Conservation (phyloP, 2,888 invertebrate species). For the Cataglyphis altisquamis region DNA sequence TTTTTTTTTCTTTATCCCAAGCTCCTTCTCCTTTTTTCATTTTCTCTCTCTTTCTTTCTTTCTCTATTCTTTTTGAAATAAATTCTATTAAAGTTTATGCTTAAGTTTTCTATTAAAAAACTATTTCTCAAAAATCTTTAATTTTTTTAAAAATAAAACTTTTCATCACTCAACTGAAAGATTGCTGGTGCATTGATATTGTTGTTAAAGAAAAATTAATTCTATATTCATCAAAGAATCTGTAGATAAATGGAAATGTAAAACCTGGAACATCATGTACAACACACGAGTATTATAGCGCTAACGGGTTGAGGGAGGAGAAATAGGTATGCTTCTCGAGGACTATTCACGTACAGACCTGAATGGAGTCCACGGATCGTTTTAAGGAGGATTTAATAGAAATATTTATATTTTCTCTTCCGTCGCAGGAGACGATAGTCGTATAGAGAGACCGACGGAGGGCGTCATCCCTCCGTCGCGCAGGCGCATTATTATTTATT, state of each 20-base stretch:
- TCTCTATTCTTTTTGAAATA: background rate
- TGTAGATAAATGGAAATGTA: background rate
- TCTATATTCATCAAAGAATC: conserved; percentile 25
- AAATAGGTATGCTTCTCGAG: conserved; percentile 33
- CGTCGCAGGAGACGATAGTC: conserved; percentile 51
- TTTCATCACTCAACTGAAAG: background rate
- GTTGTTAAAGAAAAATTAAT: conserved; percentile 21
- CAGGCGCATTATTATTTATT: conserved; percentile 82
- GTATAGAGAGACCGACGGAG: conserved; percentile 43
- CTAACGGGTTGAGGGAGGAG: conserved; percentile 47
- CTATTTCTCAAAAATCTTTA: background rate
- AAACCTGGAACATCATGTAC: conserved; percentile 14
- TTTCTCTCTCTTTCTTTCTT: background rate
- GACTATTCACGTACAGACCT: conserved; percentile 47
- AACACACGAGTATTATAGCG: conserved; percentile 22
- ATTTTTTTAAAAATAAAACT: conserved; percentile 5
- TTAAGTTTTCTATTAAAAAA: conserved; percentile 6
- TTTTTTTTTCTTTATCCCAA: background rate
- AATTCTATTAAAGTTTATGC: conserved; percentile 2
- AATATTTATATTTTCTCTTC: conserved; percentile 83
- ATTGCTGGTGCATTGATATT: background rate
- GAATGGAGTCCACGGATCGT: conserved; percentile 74
- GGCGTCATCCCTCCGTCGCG: conserved; percentile 54
- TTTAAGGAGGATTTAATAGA: conserved; percentile 81
- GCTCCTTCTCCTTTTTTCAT: too few relatives aligned